Percentiles rank a stretch among this genome's conserved stretches.
phyloP scores from a whole-genome alignment of 2,113 vertebrate genomes.

The Apteryx mantelli region DNA sequence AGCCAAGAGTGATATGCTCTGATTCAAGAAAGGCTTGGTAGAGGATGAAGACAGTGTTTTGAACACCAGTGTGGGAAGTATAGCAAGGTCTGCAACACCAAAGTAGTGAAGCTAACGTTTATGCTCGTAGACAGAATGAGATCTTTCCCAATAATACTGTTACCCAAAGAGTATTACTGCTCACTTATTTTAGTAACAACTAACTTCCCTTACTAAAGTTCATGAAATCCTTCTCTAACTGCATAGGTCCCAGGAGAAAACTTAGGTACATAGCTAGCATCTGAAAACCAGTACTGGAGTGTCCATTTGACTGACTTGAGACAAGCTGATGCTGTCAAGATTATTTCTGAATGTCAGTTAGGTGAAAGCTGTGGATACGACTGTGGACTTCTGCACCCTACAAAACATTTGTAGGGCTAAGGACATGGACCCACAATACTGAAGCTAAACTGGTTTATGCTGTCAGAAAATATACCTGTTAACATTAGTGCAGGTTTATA shows the following conservation, averaged over 20 bases:
- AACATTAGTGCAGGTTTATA: neutral
- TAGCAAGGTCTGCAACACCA: neutral
- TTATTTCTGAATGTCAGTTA: neutral
- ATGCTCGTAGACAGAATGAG: neutral
- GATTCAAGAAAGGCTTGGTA: neutral
- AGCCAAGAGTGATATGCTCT: accelerated
- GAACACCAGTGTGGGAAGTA: neutral
- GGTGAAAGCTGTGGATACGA: neutral
- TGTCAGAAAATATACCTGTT: neutral
- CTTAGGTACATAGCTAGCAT: neutral
- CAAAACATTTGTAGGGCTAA: neutral
- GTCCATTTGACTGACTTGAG: neutral
- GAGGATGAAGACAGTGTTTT: neutral
- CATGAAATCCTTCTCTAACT: neutral
- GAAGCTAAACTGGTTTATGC: neutral
- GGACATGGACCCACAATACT: too few species aligned
- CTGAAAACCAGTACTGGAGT: neutral
- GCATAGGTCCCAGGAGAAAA: neutral
- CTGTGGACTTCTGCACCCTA: neutral
- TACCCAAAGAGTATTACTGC: neutral
- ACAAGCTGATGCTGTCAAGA: accelerated
- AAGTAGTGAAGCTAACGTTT: neutral
- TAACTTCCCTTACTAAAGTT: neutral
- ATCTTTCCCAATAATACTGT: neutral
- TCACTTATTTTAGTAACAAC: neutral